These are phyloP conservation scores for Entomyzon cyanotis DNA, from an alignment of 2,113 vertebrate species.

Conservation along the genomic window DNA sequence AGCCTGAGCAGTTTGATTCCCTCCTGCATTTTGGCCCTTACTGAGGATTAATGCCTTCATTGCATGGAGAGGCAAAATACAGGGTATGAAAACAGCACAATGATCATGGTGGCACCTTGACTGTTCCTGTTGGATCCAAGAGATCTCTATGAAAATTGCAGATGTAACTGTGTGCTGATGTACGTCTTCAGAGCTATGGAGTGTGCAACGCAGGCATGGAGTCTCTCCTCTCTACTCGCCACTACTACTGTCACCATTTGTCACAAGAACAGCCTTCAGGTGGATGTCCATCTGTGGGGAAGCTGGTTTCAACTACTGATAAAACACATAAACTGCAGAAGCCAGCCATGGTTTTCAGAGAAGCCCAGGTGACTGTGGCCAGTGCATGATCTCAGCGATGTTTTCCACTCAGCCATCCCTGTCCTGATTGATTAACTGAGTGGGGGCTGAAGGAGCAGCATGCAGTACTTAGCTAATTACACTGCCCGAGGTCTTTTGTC, in stretches of 20 bases:
- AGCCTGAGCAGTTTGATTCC: not conserved
- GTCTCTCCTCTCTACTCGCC: not conserved
- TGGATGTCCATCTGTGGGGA: not conserved
- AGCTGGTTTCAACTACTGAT: not conserved
- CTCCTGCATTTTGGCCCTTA: not conserved
- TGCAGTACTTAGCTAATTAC: constrained; percentile 47
- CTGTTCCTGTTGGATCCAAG: not conserved
- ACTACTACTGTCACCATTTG: not conserved
- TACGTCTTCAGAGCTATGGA: not conserved
- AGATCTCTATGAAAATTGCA: not conserved
- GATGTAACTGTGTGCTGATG: not conserved
- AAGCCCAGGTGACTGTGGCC: not conserved
- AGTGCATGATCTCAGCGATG: not conserved
- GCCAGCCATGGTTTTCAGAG: not conserved
- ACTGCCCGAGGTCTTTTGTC: not conserved
- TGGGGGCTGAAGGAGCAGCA: not conserved
- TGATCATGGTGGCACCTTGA: not conserved
- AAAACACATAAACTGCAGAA: not conserved
- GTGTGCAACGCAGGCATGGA: accelerated
- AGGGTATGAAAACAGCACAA: not conserved
- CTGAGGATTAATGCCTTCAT: not conserved
- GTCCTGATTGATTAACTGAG: not conserved
- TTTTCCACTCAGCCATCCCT: not conserved
- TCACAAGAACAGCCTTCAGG: not conserved
- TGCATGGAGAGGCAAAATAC: not conserved